Evolutionary conservation across 2,113 vertebrate species (phyloP), one percentile per base, ranked within the genome.

Genomic region (Geothlypis trichas): DNA sequence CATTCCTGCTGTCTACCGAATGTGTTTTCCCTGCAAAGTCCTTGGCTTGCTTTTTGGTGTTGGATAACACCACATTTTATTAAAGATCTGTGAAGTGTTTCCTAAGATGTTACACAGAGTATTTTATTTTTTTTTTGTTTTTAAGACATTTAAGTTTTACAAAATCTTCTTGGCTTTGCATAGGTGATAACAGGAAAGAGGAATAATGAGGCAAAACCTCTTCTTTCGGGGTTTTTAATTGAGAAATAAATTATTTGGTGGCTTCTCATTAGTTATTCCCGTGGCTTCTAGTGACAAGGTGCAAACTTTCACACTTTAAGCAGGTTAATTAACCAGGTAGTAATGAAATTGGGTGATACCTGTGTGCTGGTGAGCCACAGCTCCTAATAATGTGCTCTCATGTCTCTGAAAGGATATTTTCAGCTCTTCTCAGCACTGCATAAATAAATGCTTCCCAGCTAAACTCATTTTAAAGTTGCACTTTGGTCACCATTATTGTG

Each of bases 261-360:
- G 96, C 86, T 97, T 96, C 97, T 98, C 97, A 97, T 98, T 98
- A 98, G 96, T 96, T 98, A 98, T 98, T 97, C 95, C 90, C 94
- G 84, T 93, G 96, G 95, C 96, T 97, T 98, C 96, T 97, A 96
- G 95, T 98, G 97, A 98, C 97, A 98, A 98, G 97, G 98, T 97
- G 98, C 94, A 97, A 98, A 97, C 97, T 97, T 98, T 98, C 98
- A 98, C 98, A 98, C 98, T 96, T 98, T 97, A 98, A 97, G 97
- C 97, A 98, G 97, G 97, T 98, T 98, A 98, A 98, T 98, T 98
- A 98, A 98, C 97, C 98, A 98, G 98, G 98, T 98, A 98, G 96
- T 96, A 98, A 97, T 97, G 97, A 97, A 98, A 97, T 97, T 95
- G 98, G 98, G 97, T 98, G 98, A 97, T 98, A 98, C 98, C 98